Evolutionary conservation across 2,888 invertebrate genomes (phyloP).

Genomic region (Spilosoma lubricipeda): DNA sequence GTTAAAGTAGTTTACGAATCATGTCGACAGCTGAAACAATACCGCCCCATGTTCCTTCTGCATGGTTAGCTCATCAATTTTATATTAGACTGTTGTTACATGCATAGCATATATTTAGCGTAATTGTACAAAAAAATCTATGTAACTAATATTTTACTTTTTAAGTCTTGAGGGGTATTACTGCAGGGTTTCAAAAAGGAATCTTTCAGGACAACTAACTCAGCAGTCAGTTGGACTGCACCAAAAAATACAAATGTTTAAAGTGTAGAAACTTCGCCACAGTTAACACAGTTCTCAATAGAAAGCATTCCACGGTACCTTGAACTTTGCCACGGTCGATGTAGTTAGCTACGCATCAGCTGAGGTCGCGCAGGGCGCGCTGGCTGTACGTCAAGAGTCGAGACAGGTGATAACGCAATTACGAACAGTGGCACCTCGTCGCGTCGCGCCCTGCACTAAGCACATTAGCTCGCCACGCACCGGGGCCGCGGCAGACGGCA

Average conservation of each 20-base stretch:
- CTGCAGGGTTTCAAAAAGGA: not conserved
- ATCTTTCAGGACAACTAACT: not conserved
- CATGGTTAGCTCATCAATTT: not conserved
- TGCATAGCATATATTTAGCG: not conserved
- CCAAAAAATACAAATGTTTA: not conserved
- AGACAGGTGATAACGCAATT: constrained; percentile 12
- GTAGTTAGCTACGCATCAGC: constrained; percentile 1
- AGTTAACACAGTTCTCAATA: not conserved
- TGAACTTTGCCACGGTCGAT: not conserved
- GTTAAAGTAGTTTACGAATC: not conserved
- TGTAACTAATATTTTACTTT: not conserved
- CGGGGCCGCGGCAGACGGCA: not conserved
- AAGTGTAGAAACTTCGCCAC: not conserved
- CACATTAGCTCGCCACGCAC: constrained; percentile 7
- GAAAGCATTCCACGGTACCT: not conserved
- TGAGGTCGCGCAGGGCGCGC: not conserved
- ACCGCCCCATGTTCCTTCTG: not conserved
- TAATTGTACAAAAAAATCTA: not conserved
- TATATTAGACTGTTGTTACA: not conserved
- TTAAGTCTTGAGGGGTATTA: not conserved
- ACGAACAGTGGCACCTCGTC: not conserved
- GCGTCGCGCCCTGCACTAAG: constrained; percentile 2
- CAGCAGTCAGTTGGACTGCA: not conserved
- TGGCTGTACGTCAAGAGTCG: constrained; percentile 1
- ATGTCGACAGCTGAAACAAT: not conserved